Evolutionary conservation across 2,113 vertebrate species (phyloP), one percentile per base, ranked within the genome.

Genomic region (Morone saxatilis): DNA sequence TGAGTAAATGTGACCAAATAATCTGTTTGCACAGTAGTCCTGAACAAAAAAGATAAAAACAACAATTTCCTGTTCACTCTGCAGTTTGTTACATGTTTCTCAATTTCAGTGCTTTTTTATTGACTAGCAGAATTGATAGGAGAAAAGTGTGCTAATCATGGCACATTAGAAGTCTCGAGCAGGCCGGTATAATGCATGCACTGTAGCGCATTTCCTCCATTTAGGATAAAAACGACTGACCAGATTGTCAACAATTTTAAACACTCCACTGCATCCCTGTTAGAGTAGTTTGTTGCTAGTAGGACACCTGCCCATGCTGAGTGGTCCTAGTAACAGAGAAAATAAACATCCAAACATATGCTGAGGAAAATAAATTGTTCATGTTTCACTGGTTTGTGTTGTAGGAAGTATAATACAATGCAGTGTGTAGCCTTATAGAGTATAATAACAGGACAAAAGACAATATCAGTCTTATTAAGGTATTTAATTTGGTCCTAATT

Each of bases 81-180:
- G 19, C 62, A 38, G 19, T 43, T 62, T 76, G 50, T 38, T 59
- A n/a, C 9, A 8, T 70, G 0, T 70, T 71, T 85, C 20, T 47
- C 20, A 51, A 62, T 82, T 56, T 61, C 16, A 47, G 22, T 56
- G 43, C 17, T 68, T 66, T 71, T 79, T 51, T 62, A 59, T 59
- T 63, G 62, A 77, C 72, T 69, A n/a, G 50, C 20, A 41, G 50
- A 70, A 74, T 38, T 75, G 74, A 78, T 81, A 51, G 20, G 73
- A 54, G 60, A 74, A 78, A 67, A 76, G 72, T 65, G 57, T 79
- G 66, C 56, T 70, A 65, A 75, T 71, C 41, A 60, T 5, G 25
- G 25, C 63, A 62, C 60, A 63, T 82, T 48, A 19, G 1, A 66
- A 45, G 78, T 79, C 41, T 22, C 22, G 4, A 65, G 65, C 16